Percentiles rank a stretch among this genome's conserved stretches.
phyloP scores from a whole-genome alignment of 2,113 vertebrate genomes.

The Alethe castanea region DNA sequence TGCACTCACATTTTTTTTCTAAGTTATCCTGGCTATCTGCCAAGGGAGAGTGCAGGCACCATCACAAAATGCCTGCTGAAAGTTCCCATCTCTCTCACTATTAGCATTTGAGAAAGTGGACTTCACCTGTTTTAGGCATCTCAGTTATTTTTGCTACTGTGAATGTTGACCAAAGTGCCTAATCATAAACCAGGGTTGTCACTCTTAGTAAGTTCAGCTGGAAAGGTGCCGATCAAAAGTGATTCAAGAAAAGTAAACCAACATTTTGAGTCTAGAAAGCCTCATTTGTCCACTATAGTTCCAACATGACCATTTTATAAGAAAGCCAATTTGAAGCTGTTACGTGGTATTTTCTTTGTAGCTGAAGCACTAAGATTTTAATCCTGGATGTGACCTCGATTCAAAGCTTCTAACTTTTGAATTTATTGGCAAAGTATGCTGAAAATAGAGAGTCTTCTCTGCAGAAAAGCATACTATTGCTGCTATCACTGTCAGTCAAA shows the following conservation, averaged over 20 bases:
- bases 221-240: background rate
- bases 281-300: background rate
- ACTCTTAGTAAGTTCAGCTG: background rate
- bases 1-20: background rate
- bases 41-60: background rate
- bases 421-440: background rate
- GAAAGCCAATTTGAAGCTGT: background rate
- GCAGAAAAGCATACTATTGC: background rate
- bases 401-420: background rate
- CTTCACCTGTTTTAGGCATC: background rate
- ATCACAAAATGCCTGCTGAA: background rate
- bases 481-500: background rate
- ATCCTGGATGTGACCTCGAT: background rate
- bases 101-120: background rate
- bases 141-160: background rate
- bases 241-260: background rate
- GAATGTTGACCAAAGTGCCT: background rate
- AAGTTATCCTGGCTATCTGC: background rate
- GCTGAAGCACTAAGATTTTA: background rate
- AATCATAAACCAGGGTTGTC: background rate
- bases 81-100: accelerated
- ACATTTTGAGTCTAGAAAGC: background rate
- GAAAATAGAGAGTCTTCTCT: background rate
- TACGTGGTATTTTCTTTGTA: background rate
- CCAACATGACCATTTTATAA: background rate